These are phyloP conservation scores for Epizoanthus stellaris DNA, from an alignment of 92 coral and sea anemone species.

Conservation along the genomic window DNA sequence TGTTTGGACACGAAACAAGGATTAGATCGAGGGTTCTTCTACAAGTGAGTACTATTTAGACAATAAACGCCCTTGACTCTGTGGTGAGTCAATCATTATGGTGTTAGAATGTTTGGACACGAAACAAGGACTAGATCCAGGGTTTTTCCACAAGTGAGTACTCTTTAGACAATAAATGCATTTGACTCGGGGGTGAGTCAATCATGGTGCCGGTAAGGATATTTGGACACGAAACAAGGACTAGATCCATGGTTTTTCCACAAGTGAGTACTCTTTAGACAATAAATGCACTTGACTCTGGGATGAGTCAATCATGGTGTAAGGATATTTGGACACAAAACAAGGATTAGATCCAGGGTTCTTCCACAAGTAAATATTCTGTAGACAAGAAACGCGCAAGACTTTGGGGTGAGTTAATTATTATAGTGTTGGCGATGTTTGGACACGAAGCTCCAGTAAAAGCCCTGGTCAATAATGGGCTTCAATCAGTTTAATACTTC, in stretches of 20 bases:
- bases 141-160: constrained; percentile 54
- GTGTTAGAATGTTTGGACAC: no score
- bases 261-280: constrained; percentile 44
- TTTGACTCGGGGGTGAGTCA: no score
- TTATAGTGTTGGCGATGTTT: no score
- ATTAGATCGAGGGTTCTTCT: constrained; percentile 58
- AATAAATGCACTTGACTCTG: neutral
- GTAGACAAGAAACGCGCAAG: neutral
- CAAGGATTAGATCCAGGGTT: constrained; percentile 64
- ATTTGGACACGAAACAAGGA: no score
- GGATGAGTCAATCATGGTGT: no score
- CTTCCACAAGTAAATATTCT: constrained; percentile 53
- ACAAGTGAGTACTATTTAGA: constrained; percentile 43
- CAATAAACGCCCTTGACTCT: neutral
- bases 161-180: neutral
- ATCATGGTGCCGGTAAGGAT: no score
- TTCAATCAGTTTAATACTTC: no score
- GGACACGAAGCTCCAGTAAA: constrained; percentile 5
- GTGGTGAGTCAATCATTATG: no score
- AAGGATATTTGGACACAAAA: no score
- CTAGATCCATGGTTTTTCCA: constrained; percentile 56
- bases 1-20: no score
- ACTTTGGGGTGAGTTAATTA: no score
- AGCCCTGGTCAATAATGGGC: no score
- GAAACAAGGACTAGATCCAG: constrained; percentile 70